Evolutionary conservation across 2,113 vertebrate species (phyloP).

Genomic region (Paradoxurus hermaphroditus): DNA sequence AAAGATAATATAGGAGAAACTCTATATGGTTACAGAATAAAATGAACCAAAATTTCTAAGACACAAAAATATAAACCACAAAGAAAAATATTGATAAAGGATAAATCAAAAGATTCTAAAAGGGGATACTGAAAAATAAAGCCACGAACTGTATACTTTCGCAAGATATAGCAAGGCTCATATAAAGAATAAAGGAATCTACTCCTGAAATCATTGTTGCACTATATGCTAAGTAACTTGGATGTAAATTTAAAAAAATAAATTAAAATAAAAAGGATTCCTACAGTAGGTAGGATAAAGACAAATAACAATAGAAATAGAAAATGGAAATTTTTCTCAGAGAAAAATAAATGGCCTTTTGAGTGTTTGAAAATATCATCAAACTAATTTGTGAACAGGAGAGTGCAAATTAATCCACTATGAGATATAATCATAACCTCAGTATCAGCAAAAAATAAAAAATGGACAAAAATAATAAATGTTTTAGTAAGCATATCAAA

Average conservation of each 20-base stretch:
- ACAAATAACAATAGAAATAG: background rate
- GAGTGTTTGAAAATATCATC: background rate
- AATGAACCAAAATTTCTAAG: background rate
- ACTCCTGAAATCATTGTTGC: too few species aligned
- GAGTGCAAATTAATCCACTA: background rate
- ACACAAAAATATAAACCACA: background rate
- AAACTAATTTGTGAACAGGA: background rate
- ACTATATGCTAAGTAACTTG: too few species aligned
- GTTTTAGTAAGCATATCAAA: background rate
- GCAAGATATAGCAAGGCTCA: background rate
- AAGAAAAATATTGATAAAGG: background rate
- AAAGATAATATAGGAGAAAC: background rate
- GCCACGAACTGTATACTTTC: background rate
- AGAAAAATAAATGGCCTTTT: background rate
- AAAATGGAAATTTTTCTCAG: background rate
- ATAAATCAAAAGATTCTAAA: background rate
- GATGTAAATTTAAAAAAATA: too few species aligned
- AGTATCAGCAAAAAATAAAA: background rate
- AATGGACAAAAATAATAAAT: accelerated
- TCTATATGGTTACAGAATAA: background rate
- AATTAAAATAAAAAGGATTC: background rate
- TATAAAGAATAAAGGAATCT: background rate
- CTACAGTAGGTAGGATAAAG: background rate
- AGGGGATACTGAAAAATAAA: background rate
- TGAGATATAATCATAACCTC: background rate